Conservation (phyloP, 1,140 invertebrate genomes). For the Calycopis cecrops region DNA sequence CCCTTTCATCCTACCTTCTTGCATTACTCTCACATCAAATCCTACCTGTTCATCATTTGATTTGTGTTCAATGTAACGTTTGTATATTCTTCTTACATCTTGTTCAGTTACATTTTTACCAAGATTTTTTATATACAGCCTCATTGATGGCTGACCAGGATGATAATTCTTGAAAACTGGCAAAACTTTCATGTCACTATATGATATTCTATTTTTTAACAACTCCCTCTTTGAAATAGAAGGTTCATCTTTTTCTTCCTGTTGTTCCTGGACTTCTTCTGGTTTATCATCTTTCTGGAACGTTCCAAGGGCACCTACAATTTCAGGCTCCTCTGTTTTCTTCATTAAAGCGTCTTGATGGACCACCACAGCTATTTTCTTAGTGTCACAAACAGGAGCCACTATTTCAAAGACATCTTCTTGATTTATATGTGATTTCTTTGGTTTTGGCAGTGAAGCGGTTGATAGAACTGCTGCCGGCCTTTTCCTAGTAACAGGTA, state of each 20-base stretch:
- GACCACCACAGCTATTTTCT: slow-evolving; percentile 81
- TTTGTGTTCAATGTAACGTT: slow-evolving; percentile 76
- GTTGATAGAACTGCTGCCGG: slow-evolving; percentile 75
- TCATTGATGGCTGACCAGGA: slow-evolving; percentile 85
- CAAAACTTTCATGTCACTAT: slow-evolving; percentile 84
- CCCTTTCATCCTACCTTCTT: slow-evolving; percentile 96
- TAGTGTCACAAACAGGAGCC: slow-evolving; percentile 68
- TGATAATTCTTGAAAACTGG: slow-evolving; percentile 93
- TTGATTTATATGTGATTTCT: slow-evolving; percentile 70
- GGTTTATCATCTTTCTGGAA: slow-evolving; percentile 52
- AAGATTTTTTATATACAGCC: slow-evolving; percentile 95
- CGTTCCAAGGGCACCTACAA: slow-evolving; percentile 57
- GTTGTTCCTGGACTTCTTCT: slow-evolving; percentile 30
- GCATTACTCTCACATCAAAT: slow-evolving; percentile 93
- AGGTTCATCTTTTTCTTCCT: slow-evolving; percentile 51
- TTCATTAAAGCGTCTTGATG: slow-evolving; percentile 57
- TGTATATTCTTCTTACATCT: slow-evolving; percentile 89
- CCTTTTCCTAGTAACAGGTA: slow-evolving; percentile 78
- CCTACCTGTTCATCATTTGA: slow-evolving; percentile 71
- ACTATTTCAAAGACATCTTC: slow-evolving; percentile 82
- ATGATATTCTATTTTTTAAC: slow-evolving; percentile 80
- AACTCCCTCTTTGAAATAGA: slow-evolving; percentile 82
- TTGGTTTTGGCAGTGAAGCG: slow-evolving; percentile 39
- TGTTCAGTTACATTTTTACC: slow-evolving; percentile 84
- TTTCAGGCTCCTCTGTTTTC: slow-evolving; percentile 43